Conservation (phyloP, 2,888 invertebrate species). For the Microplitis deprimator region DNA sequence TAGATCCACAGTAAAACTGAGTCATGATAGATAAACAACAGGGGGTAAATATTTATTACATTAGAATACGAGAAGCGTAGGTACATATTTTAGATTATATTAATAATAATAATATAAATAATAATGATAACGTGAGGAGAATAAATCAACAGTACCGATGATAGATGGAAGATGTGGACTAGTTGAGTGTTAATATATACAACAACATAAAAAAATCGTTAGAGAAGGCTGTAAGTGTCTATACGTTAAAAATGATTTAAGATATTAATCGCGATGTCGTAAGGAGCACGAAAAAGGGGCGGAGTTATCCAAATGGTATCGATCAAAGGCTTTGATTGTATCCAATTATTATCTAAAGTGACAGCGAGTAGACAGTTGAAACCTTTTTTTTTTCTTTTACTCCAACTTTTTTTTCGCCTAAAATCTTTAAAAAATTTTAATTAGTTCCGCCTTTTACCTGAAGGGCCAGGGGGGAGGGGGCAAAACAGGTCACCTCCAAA, state of each 20-base stretch:
- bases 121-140: neutral
- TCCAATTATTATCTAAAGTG: neutral
- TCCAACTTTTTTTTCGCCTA: too few relatives aligned
- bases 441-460: too few relatives aligned
- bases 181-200: neutral
- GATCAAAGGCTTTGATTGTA: neutral
- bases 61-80: neutral
- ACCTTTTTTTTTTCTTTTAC: neutral
- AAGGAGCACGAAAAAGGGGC: neutral
- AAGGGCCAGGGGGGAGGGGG: too few relatives aligned
- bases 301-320: neutral
- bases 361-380: neutral
- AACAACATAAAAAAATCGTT: neutral
- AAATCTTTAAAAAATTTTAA: neutral
- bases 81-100: neutral
- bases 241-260: neutral
- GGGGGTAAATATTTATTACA: constrained; percentile 18
- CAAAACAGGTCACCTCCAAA: too few relatives aligned
- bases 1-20: neutral
- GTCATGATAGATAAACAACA: constrained; percentile 6
- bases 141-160: neutral
- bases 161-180: neutral
- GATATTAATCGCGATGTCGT: neutral
- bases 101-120: neutral
- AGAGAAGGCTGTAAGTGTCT: neutral